Percentiles rank a stretch among this genome's conserved stretches.
These are phyloP conservation scores for Drosophila testacea DNA, from an alignment of 2,888 invertebrate genomes.

Conservation along the genomic window DNA sequence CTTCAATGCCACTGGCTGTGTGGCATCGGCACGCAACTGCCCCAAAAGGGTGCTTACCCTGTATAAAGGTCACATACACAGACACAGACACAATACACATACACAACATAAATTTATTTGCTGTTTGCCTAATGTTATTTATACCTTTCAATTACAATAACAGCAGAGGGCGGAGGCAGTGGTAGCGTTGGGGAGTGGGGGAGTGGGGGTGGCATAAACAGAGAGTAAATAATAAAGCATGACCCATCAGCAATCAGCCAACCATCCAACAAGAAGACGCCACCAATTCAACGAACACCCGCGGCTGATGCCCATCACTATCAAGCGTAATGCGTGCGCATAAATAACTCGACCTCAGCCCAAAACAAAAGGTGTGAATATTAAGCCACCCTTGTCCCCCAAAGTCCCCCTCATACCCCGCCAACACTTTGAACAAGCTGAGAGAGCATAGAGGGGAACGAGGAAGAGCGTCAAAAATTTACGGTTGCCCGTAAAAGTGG, in stretches of 20 bases:
- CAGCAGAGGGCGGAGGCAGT: slow-evolving; percentile 36
- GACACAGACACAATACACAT: slow-evolving; percentile 21
- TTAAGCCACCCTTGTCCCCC: slow-evolving; percentile 54
- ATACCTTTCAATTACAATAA: slow-evolving; percentile 78
- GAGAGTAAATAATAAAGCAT: slow-evolving; percentile 77
- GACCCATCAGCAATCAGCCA: slow-evolving; percentile 79
- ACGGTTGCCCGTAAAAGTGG: slow-evolving; percentile 73
- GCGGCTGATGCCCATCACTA: slow-evolving; percentile 55
- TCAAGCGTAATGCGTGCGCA: slow-evolving; percentile 74
- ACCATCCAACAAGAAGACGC: slow-evolving; percentile 47
- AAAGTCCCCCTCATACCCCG: neutral
- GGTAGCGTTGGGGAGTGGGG: neutral
- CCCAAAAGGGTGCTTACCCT: slow-evolving; percentile 35
- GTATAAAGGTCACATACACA: slow-evolving; percentile 20
- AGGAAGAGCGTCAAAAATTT: slow-evolving; percentile 62
- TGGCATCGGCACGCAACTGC: slow-evolving; percentile 42
- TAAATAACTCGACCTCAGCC: slow-evolving; percentile 68
- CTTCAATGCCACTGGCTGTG: neutral
- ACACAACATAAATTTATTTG: slow-evolving; percentile 75
- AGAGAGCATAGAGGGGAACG: neutral
- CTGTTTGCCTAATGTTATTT: slow-evolving; percentile 82
- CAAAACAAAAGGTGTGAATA: slow-evolving; percentile 75
- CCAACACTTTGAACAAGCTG: slow-evolving; percentile 4
- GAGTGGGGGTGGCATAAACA: slow-evolving; percentile 35
- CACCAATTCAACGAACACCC: slow-evolving; percentile 31